Evolutionary conservation across 2,113 vertebrate species (phyloP).

Genomic region (Speoplatyrhinus poulsoni): DNA sequence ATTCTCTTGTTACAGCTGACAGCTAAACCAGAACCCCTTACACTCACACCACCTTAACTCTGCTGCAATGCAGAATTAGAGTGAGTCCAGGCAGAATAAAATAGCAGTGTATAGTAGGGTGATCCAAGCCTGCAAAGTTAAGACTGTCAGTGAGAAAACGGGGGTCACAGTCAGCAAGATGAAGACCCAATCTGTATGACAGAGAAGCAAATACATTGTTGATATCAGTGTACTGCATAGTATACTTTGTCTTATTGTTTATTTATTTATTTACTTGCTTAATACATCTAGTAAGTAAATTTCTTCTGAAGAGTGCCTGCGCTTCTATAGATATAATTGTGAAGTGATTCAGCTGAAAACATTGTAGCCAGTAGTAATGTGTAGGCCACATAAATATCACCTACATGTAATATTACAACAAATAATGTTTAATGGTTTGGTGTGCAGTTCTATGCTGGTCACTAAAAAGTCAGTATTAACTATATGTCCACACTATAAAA

Average conservation of each 20-base stretch:
- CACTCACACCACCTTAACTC: background rate
- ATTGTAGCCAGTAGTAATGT: too few relatives aligned
- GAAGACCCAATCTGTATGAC: slow-evolving; percentile 29
- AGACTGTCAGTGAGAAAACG: slow-evolving; percentile 12
- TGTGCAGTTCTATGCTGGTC: too few relatives aligned
- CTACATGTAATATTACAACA: too few relatives aligned
- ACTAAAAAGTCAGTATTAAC: too few relatives aligned
- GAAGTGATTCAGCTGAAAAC: too few relatives aligned
- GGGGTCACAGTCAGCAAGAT: background rate
- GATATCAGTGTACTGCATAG: slow-evolving; percentile 33
- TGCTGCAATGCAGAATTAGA: slow-evolving; percentile 2
- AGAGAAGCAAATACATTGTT: slow-evolving; percentile 49
- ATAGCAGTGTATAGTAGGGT: background rate
- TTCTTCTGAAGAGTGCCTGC: too few relatives aligned
- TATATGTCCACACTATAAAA: too few relatives aligned
- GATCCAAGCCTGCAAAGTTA: slow-evolving; percentile 8
- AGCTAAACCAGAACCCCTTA: background rate
- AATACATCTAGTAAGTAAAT: too few relatives aligned
- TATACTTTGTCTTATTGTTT: too few relatives aligned
- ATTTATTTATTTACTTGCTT: background rate
- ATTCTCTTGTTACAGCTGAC: slow-evolving; percentile 22
- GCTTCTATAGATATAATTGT: too few relatives aligned
- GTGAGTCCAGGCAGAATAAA: background rate
- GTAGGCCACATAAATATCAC: too few relatives aligned
- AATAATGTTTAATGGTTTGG: too few relatives aligned